Evolutionary conservation across 2,797 vertebrate genomes (phyloP), one percentile per base, ranked within the genome.

Genomic region (Parambassis ranga): DNA sequence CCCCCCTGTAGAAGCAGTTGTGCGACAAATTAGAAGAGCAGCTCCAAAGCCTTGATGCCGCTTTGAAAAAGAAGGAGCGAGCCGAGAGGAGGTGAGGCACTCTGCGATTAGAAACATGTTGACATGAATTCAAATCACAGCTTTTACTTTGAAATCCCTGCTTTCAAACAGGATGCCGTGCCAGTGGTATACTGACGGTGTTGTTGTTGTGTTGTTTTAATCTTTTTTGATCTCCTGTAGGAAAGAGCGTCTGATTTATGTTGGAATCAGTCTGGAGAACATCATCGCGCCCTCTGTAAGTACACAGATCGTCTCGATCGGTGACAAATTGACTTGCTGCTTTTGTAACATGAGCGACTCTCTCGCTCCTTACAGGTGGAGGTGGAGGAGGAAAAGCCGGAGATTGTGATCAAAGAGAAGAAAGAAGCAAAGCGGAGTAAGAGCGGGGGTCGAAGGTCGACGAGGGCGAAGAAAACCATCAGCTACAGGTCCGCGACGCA

Each of bases 201-300:
- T n/a, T n/a, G n/a, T n/a, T n/a, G 2, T 5, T 31, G 3, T 3
- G 5, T 2, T 20, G 9, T 10, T 4, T 24, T 1, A 11, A 1
- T 39, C 11, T 41, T 16, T 31, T 0, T 42, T 10, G n/a, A 1
- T 56, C 46, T 75, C 63, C 27, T 62, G 13, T 62, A 94, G 93
- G 85, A 93, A 98, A 92, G 98, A 99, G 79, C 94, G 96, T 10
- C 87, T 98, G 26, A 96, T 98, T 42, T 98, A 98, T 1, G 97
- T 99, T 31, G 98, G 97, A 58, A 99, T 99, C 87, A 99, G 96
- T 56, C 90, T 98, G 13, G 98, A 99, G 81, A 99, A 99, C 91
- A 99, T 99, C 88, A 99, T 99, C 85, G 87, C 93, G 13, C 95
- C 96, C 11, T 89, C 94, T 33, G 96, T 98, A 88, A 93, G 95